phyloP scores from a whole-genome alignment of 2,888 invertebrate species.

The Erynnis tages region DNA sequence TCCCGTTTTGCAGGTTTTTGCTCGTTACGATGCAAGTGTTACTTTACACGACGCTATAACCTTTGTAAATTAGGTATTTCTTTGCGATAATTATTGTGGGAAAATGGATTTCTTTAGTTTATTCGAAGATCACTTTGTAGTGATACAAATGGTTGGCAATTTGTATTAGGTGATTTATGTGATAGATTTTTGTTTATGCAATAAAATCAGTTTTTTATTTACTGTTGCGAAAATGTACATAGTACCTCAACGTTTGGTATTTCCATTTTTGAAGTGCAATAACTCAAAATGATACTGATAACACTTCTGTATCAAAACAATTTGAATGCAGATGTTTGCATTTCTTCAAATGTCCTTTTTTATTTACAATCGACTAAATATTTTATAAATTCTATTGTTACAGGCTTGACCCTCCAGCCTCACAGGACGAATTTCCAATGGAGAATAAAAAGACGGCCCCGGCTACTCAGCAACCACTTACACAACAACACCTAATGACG shows the following conservation, averaged over 20 bases:
- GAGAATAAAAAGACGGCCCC: conserved; percentile 83
- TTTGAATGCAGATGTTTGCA: conserved; percentile 50
- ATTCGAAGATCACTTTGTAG: neutral
- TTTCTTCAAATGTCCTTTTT: neutral
- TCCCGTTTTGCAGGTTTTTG: conserved; percentile 21
- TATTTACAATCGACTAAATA: neutral
- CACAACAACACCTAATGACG: conserved; percentile 70
- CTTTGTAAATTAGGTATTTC: conserved; percentile 6
- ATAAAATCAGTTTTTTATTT: too few relatives aligned
- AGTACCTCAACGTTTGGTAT: too few relatives aligned
- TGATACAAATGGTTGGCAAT: too few relatives aligned
- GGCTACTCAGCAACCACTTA: conserved; percentile 80
- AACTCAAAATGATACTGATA: too few relatives aligned
- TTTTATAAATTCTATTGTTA: conserved; percentile 47
- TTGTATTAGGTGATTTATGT: too few relatives aligned
- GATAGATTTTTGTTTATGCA: too few relatives aligned
- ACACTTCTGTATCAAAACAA: conserved; percentile 53
- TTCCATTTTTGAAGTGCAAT: too few relatives aligned
- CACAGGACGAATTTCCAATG: conserved; percentile 83
- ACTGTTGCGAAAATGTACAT: too few relatives aligned
- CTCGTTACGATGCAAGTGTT: conserved; percentile 20
- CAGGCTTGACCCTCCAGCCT: conserved; percentile 88
- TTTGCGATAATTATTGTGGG: conserved; percentile 20
- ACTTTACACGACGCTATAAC: conserved; percentile 5
- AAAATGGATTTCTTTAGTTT: neutral